Evolutionary conservation across 2,113 vertebrate genomes (phyloP), one percentile per base, ranked within the genome.

Genomic region (Mohoua ochrocephala): DNA sequence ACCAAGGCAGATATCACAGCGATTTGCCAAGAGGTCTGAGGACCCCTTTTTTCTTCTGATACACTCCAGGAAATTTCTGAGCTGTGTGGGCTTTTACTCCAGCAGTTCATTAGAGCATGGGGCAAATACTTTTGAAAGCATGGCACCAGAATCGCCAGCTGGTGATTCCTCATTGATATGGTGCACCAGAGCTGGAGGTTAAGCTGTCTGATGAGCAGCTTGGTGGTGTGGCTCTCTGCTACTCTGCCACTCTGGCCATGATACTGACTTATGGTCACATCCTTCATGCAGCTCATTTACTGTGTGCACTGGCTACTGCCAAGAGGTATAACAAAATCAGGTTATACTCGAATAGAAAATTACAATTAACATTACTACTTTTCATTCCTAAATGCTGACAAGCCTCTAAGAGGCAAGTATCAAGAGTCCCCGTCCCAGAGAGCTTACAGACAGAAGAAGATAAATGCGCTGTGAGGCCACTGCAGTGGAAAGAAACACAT

Each of bases 251-350:
- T 68, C 37, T 74, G 73, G 63, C 41, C 63, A 28, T 4, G 2
- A 11, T 71, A n/a, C 53, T 91, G 87, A 93, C 94, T 96, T 96
- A 35, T 4, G 8, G 23, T 82, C 65, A 70, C 52, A 54, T 95
- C 81, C n/a, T 81, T 93, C 75, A 44, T 35, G 59, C 69, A 93
- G 23, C 42, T 87, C 71, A 54, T 92, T 97, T 96, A 68, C 73
- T 93, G n/a, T 23, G 7, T 84, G 42, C 28, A 22, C 59, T 80
- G 61, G 87, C 95, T 93, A 26, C 87, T 96, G 87, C 95, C 69
- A 93, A 93, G 75, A 95, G 68, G 67, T 90, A 63, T 71, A 96
- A 92, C 86, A 78, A 94, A 87, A 89, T 91, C 87, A 85, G 64
- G 81, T 96, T 97, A 91, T 94, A 91, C 54, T 77, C 33, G 42